A percentile compares a stretch with the other conserved stretches of the same genome.
phyloP scores from a whole-genome alignment of 2,113 vertebrate species.

The Bubalus kerabau region DNA sequence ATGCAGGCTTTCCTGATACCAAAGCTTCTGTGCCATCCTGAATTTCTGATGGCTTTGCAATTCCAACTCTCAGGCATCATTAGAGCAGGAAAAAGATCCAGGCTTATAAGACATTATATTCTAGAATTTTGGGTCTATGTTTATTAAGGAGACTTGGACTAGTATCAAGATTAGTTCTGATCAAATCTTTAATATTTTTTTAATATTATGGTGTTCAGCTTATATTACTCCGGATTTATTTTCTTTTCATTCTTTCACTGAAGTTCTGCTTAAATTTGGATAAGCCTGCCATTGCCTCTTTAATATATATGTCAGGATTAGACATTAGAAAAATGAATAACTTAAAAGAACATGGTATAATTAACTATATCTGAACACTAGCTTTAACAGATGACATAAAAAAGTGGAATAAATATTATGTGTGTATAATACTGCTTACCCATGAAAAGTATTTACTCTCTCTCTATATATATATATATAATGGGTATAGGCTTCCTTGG shows the following conservation, averaged over 20 bases:
- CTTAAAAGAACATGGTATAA: not conserved
- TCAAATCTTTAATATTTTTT: not conserved
- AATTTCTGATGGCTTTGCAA: not conserved
- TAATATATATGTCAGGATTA: not conserved
- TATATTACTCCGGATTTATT: not conserved
- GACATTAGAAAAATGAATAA: not conserved
- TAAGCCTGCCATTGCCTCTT: not conserved
- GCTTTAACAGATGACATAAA: not conserved
- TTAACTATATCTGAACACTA: not conserved
- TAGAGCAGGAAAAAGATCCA: not conserved
- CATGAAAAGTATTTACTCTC: not conserved
- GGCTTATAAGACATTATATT: not conserved
- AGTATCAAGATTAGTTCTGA: not conserved
- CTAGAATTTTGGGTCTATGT: not conserved
- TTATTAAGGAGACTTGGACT: not conserved
- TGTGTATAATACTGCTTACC: not conserved
- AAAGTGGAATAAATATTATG: not conserved
- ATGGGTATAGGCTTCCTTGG: no score
- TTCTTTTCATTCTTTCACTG: not conserved
- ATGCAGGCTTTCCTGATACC: not conserved
- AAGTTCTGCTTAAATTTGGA: not conserved
- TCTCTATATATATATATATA: not conserved
- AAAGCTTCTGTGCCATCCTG: not conserved
- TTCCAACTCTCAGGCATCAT: not conserved
- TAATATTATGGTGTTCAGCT: not conserved